phyloP scores from a whole-genome alignment of 2,113 vertebrate genomes.

The Polypterus senegalus region DNA sequence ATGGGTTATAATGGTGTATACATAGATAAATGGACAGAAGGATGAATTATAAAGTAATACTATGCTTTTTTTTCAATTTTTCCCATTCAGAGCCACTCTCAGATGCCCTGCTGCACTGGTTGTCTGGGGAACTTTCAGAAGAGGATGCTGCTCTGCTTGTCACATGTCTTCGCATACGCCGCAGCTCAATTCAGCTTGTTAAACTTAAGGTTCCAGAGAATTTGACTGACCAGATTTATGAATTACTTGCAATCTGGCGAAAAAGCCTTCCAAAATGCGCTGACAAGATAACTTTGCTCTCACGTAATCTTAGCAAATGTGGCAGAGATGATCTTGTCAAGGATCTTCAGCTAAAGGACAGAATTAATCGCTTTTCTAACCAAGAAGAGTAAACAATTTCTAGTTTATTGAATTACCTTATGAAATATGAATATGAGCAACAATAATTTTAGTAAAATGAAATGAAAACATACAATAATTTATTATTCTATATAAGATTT shows the following conservation, averaged over 20 bases:
- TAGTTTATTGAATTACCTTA: no score
- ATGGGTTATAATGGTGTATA: no score
- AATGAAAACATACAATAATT: no score
- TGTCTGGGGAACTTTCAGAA: conserved; percentile 50
- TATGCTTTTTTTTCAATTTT: neutral
- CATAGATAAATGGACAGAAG: no score
- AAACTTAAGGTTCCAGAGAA: conserved; percentile 51
- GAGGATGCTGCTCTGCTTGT: conserved; percentile 37
- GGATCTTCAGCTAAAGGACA: conserved; percentile 18
- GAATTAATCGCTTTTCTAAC: neutral
- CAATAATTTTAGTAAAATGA: no score
- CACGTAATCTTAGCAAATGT: conserved; percentile 51
- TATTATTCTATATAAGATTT: no score
- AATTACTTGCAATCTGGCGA: conserved; percentile 66
- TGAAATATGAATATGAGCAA: no score
- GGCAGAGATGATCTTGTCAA: conserved; percentile 60
- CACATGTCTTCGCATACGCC: conserved; percentile 44
- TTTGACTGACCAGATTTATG: conserved; percentile 53
- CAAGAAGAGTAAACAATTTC: no score
- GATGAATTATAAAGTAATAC: no score
- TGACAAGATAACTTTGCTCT: conserved; percentile 55
- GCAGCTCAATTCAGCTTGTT: conserved; percentile 61
- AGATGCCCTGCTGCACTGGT: conserved; percentile 48
- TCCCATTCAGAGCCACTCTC: conserved; percentile 39
- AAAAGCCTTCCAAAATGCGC: conserved; percentile 50